phyloP scores from a whole-genome alignment of 2,797 vertebrate genomes.

The Brachyalestes nurse region DNA sequence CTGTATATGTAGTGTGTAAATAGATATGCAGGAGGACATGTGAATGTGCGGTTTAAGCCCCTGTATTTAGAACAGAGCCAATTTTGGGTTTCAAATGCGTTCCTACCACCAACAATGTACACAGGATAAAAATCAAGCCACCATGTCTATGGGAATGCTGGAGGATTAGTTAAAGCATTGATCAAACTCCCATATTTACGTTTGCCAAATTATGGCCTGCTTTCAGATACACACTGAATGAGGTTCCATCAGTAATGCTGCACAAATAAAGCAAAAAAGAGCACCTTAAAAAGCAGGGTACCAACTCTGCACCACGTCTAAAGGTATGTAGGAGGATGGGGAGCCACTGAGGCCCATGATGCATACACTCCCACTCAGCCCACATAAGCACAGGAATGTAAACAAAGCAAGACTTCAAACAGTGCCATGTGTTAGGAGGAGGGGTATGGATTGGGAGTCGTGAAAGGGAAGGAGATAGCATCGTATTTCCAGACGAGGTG shows the following conservation, averaged over 20 bases:
- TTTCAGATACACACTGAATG: background rate
- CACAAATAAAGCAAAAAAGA: conserved; percentile 48
- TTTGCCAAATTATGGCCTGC: background rate
- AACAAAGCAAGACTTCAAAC: conserved; percentile 74
- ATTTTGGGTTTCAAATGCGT: background rate
- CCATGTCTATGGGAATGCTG: background rate
- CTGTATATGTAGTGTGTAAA: too few relatives aligned
- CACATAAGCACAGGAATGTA: conserved; percentile 73
- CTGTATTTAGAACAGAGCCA: background rate
- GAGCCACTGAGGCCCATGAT: conserved; percentile 54
- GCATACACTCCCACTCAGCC: conserved; percentile 48
- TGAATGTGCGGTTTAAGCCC: background rate
- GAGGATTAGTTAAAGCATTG: background rate
- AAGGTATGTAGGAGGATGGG: conserved; percentile 56
- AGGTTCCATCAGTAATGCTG: background rate
- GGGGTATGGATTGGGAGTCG: conserved; percentile 36
- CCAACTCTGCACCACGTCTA: conserved; percentile 49
- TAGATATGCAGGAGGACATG: too few relatives aligned
- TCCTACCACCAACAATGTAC: background rate
- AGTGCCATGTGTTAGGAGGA: conserved; percentile 60
- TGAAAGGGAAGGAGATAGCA: conserved; percentile 40
- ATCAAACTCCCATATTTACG: background rate
- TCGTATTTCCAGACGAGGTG: conserved; percentile 50
- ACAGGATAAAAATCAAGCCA: background rate
- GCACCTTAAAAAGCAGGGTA: conserved; percentile 37